Base-by-base conservation (phyloP, 2,797 vertebrate genomes). In the Xenopus petersii region DNA sequence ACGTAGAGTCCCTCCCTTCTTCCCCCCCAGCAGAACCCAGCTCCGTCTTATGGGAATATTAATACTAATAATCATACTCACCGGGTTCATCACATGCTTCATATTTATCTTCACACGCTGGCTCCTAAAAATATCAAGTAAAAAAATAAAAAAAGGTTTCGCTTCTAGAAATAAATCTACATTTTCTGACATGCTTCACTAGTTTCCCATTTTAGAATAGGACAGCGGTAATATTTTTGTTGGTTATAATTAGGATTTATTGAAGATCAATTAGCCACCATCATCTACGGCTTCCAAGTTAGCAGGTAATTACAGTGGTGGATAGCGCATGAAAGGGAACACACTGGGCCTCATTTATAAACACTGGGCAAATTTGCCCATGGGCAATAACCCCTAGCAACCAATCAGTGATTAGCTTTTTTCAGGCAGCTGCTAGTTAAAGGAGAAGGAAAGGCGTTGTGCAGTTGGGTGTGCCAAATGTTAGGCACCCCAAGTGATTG, bases 81-180 rank as follows among this genome's bases (percentile, higher is more conserved):
- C 94, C 71, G 1, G 91, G 65, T 2, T 85, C 81, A 49, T 87
- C 88, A 74, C 89, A 93, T 24, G 89, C 81, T 90, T 94, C 91
- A 82, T 92, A 92, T 59, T 90, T 84, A 5, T 88, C 90, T 0
- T 86, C 81, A 2, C 16, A 73, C 7, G 73, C 62, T 5, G 83
- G 65, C 71, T 92, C 88, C 85, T 88, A 51, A 51, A 51, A 51
- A 51, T 51, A 51, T 51, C 49, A 12, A 15, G 49, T 51, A 2
- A 51, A 12, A 51, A 51, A 49, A 51, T 15, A 49, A 10, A 12
- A 15, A 51, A 51, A 2, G 26, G 12, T 51, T 12, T 58, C n/a
- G 2, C 15, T 7, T 3, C n/a, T 56, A 13, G 2, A 56, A 58
- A 58, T 17, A 58, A 16, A 58, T n/a, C 15, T 16, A 58, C n/a